phyloP scores from a whole-genome alignment of 2,888 invertebrate genomes.

The Aporophyla nigra region DNA sequence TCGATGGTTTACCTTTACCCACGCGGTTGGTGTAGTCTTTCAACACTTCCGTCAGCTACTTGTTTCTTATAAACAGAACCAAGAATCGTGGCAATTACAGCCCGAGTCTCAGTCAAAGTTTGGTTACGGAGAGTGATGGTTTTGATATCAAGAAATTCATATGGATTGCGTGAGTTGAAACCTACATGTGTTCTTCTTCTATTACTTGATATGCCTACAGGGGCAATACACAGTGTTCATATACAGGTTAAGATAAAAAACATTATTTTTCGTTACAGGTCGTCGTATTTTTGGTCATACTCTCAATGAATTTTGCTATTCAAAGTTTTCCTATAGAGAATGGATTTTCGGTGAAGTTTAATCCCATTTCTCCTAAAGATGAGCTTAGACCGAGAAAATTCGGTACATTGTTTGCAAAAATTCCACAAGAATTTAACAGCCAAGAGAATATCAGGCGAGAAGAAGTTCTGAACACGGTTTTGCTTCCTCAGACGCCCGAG shows the following conservation, averaged over 20 bases:
- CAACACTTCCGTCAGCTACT: conserved; percentile 55
- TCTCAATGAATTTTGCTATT: conserved; percentile 60
- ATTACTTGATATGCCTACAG: neutral
- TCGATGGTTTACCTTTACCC: conserved; percentile 35
- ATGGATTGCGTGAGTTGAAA: conserved; percentile 71
- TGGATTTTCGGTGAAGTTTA: conserved; percentile 78
- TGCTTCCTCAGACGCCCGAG: conserved; percentile 65
- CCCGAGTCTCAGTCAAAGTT: conserved; percentile 25
- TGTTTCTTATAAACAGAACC: conserved; percentile 53
- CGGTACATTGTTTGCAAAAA: conserved; percentile 76
- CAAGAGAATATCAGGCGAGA: conserved; percentile 45
- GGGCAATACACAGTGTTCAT: neutral
- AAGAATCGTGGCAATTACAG: conserved; percentile 16
- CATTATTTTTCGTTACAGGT: conserved; percentile 67
- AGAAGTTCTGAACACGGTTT: conserved; percentile 68
- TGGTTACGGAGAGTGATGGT: conserved; percentile 55
- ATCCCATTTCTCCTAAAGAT: conserved; percentile 73
- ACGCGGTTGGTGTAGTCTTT: conserved; percentile 5
- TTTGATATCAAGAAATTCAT: conserved; percentile 42
- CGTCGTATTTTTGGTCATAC: conserved; percentile 63
- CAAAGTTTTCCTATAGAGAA: conserved; percentile 77
- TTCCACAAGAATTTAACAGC: conserved; percentile 72
- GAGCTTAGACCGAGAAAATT: conserved; percentile 69
- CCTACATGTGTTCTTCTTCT: neutral
- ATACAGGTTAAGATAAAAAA: conserved; percentile 22